phyloP scores from a whole-genome alignment of 2,888 invertebrate species.

The Cheilosia scutellata region DNA sequence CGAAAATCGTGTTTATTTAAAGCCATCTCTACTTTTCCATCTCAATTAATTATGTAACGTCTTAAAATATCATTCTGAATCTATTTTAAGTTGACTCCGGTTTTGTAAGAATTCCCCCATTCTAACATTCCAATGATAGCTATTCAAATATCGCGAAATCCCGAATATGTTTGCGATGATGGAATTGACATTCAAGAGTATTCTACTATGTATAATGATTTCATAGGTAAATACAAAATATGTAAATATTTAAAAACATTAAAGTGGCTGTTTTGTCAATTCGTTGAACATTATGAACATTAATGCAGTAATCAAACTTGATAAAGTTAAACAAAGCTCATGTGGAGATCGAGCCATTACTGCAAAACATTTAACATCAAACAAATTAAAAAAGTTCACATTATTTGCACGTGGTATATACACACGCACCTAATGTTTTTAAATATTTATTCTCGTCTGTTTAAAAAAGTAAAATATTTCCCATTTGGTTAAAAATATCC shows the following conservation, averaged over 20 bases:
- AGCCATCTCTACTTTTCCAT: too few species aligned
- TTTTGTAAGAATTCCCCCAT: too few species aligned
- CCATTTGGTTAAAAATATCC: background rate
- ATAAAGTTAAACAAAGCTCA: background rate
- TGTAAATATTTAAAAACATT: background rate
- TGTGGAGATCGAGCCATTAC: background rate
- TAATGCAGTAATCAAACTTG: constrained; percentile 1
- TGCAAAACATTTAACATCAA: background rate
- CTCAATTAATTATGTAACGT: too few species aligned
- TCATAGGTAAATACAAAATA: background rate
- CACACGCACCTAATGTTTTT: background rate
- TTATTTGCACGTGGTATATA: too few species aligned
- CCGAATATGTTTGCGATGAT: too few species aligned
- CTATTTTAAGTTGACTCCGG: too few species aligned
- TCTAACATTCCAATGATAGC: too few species aligned
- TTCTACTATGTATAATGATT: background rate
- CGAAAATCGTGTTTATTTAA: too few species aligned
- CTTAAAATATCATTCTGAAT: too few species aligned
- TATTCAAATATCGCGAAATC: too few species aligned
- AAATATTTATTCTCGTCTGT: background rate
- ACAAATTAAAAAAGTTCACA: background rate
- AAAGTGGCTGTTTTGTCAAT: background rate
- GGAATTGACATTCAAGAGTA: too few species aligned
- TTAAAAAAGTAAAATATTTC: constrained; percentile 22
- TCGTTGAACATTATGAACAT: background rate